phyloP scores from a whole-genome alignment of 2,113 vertebrate species.

The Epinephelus cyanopodus region DNA sequence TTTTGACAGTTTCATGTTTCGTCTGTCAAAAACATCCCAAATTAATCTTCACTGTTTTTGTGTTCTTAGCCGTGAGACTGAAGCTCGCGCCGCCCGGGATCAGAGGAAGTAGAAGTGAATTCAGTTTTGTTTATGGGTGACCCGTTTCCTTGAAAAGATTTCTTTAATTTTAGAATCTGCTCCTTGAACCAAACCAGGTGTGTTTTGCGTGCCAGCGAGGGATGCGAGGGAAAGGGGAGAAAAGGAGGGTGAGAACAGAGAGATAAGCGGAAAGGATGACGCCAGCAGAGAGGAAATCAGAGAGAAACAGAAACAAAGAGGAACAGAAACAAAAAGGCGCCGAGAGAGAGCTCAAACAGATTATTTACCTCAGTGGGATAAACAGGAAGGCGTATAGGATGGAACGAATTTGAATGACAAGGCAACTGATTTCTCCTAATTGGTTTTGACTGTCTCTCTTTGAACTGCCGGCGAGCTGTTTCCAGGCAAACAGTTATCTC shows the following conservation, averaged over 20 bases:
- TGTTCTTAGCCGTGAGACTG: background rate
- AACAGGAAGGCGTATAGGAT: slow-evolving; percentile 54
- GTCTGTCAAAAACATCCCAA: background rate
- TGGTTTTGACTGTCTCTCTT: slow-evolving; percentile 78
- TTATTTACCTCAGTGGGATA: slow-evolving; percentile 70
- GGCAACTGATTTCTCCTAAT: slow-evolving; percentile 78
- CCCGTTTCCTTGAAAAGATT: slow-evolving; percentile 5
- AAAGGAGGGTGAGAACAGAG: background rate
- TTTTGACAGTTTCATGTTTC: background rate
- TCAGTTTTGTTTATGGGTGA: background rate
- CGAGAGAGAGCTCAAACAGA: slow-evolving; percentile 35
- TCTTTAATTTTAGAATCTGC: slow-evolving; percentile 26
- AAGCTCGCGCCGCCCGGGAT: background rate
- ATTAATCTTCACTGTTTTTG: background rate
- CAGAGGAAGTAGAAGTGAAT: slow-evolving; percentile 13
- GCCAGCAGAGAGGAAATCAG: slow-evolving; percentile 22
- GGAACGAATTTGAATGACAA: slow-evolving; percentile 80
- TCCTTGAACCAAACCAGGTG: slow-evolving; percentile 39
- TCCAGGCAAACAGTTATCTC: slow-evolving; percentile 69
- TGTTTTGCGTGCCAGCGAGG: background rate
- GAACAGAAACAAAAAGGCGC: slow-evolving; percentile 11
- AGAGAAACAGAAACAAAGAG: slow-evolving; percentile 30
- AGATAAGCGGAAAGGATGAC: slow-evolving; percentile 23
- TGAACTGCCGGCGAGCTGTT: slow-evolving; percentile 68
- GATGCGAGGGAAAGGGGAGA: background rate